A percentile compares a stretch with the other conserved stretches of the same genome.
phyloP scores from a whole-genome alignment of 1,140 invertebrate genomes.

The Drosophila sproati region DNA sequence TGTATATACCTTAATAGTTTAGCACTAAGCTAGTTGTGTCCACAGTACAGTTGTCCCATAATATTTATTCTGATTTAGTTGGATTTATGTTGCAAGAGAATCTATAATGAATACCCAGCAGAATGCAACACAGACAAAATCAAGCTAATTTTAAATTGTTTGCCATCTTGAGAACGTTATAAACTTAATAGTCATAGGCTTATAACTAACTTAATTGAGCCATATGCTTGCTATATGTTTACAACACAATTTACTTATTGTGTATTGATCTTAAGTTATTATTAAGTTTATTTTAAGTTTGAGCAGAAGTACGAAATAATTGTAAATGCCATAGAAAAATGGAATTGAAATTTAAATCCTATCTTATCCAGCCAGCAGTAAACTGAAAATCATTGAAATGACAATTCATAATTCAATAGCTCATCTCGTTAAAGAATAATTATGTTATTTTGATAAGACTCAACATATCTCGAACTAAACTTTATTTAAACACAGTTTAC shows the following conservation, averaged over 20 bases:
- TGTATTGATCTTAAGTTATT: slow-evolving; percentile 27
- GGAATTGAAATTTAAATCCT: slow-evolving; percentile 20
- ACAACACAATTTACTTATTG: background rate
- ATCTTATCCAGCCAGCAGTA: slow-evolving; percentile 11
- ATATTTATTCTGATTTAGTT: slow-evolving; percentile 58
- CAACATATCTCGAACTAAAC: slow-evolving; percentile 43
- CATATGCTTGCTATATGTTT: slow-evolving; percentile 58
- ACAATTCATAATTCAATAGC: slow-evolving; percentile 2
- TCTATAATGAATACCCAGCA: background rate
- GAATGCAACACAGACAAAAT: background rate
- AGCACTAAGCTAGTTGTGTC: slow-evolving; percentile 19
- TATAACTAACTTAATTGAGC: slow-evolving; percentile 39
- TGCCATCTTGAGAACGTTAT: slow-evolving; percentile 67
- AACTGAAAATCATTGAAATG: slow-evolving; percentile 30
- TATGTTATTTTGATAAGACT: slow-evolving; percentile 31
- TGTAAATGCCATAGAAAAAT: slow-evolving; percentile 34
- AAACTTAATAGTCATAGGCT: slow-evolving; percentile 69
- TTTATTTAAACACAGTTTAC: slow-evolving; percentile 26
- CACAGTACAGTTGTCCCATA: slow-evolving; percentile 36
- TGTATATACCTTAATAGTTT: slow-evolving; percentile 50
- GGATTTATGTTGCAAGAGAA: background rate
- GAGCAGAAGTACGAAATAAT: slow-evolving; percentile 25
- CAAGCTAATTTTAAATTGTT: slow-evolving; percentile 50
- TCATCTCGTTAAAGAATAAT: background rate
- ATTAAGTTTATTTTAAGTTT: slow-evolving; percentile 22